Percentiles rank a stretch among this genome's conserved stretches.
Evolutionary conservation across 2,797 vertebrate genomes (phyloP).

Genomic region (Falco columbarius): DNA sequence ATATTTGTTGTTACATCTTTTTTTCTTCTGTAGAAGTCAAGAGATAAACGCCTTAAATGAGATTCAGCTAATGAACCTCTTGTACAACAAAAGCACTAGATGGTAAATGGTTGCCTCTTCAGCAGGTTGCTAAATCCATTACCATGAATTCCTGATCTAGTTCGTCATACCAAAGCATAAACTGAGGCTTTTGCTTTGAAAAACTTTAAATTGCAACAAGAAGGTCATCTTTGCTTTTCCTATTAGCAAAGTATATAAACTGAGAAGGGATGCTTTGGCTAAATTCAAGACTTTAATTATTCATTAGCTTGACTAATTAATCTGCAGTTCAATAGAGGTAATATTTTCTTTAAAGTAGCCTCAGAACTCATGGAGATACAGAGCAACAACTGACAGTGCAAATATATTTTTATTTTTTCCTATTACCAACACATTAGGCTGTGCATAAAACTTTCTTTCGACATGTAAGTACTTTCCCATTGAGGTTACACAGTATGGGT

Average conservation of each 20-base stretch:
- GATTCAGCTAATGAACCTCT: background rate
- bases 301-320: constrained; percentile 10
- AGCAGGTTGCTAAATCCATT: background rate
- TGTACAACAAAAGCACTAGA: background rate
- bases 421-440: background rate
- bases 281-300: constrained; percentile 13
- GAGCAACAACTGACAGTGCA: background rate
- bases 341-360: background rate
- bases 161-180: background rate
- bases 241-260: background rate
- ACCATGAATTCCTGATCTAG: background rate
- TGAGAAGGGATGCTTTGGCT: background rate
- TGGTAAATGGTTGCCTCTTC: background rate
- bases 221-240: background rate
- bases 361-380: background rate
- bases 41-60: background rate
- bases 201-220: background rate
- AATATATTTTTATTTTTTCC: background rate
- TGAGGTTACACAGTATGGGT: background rate
- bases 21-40: background rate
- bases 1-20: background rate
- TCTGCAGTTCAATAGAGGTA: background rate
- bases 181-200: background rate
- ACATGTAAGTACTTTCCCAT: background rate
- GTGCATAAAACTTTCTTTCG: background rate